Evolutionary conservation across 2,113 vertebrate species (phyloP), one percentile per base, ranked within the genome.

Genomic region (Marmota monax): DNA sequence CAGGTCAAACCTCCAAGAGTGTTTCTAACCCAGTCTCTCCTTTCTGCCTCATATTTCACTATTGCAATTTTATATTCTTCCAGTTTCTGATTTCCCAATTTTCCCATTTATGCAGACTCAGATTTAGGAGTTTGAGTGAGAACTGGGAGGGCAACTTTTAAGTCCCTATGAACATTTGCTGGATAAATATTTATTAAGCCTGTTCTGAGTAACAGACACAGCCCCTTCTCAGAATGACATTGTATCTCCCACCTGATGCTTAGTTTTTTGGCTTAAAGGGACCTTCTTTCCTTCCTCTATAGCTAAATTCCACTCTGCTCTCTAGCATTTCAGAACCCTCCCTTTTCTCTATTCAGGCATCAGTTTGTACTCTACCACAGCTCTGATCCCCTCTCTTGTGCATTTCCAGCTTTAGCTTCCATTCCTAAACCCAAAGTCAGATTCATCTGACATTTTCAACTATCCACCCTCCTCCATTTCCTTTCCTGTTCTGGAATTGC

Each of bases 111-210:
- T 51, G 22, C 13, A 90, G 53, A 67, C 29, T 67, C 56, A 51
- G 88, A 32, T n/a, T n/a, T 92, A 16, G 65, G 42, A n/a, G 53
- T 23, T 20, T 12, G 42, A 37, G 13, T 27, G 53, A 76, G 37
- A 78, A 9, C 78, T 92, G 72, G 67, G 39, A 4, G 18, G 67
- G 29, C 29, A 91, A 70, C 39, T 84, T 51, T 77, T 80, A 32
- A n/a, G 90, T 84, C 74, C 85, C 93, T 61, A 53, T 39, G n/a
- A 56, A 45, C 61, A 32, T 77, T 56, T 94, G 63, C 63, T 84
- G 56, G 51, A n/a, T 29, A 93, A 84, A 76, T 82, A 82, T 86
- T 92, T 85, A 82, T 86, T 92, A 86, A 92, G 34, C 29, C 78
- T 96, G 14, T 87, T 84, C 78, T 67, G n/a, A 70, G 74, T 96